Base-by-base conservation (phyloP, 2,888 invertebrate genomes). In the Lasioglossum malachurum region DNA sequence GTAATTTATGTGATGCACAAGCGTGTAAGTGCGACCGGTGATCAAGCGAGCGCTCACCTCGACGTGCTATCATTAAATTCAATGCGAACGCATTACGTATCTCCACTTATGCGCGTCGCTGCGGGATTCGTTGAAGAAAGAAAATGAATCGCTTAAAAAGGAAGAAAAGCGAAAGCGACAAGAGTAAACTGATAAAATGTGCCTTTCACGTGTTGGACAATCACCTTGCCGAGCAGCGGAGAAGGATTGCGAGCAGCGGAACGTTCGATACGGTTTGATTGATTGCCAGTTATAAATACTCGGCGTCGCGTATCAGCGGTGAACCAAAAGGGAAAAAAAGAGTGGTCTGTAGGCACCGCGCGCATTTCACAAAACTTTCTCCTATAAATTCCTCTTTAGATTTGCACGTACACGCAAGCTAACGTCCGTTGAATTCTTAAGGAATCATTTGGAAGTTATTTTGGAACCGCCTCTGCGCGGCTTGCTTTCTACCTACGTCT, bases 31-130 rank as follows among this genome's bases (percentile, higher is more conserved):
- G 90, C 87, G 87, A 88, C 75, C 87, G 86, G 86, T 78, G 89
- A 89, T 89, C 91, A 88, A 88, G 86, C 87, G 90, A 83, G 87
- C 88, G 90, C 89, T 90, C 91, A 89, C 90, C 90, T 90, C 90
- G 82, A 85, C 87, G 81, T 85, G 84, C 90, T 87, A 90, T 90
- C 92, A 90, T 92, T 93, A 93, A 92, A 93, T 93, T 93, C 91
- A 92, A 92, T 91, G 89, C 84, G 86, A 88, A 84, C 87, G 86
- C 84, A 75, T 87, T 85, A 80, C 83, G 85, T 86, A 78, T 82
- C 86, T 79, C 87, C 76, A 57, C 80, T 80, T 84, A n/a, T 49
- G 44, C 57, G 44, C 67, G 72, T 67, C 41, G 67, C 35, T 23
- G 64, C 64, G 23, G 53, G 38, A 83, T 76, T 76, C 76, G 64